Conservation (phyloP, 2,888 invertebrate genomes). For the Yponomeuta malinellus region DNA sequence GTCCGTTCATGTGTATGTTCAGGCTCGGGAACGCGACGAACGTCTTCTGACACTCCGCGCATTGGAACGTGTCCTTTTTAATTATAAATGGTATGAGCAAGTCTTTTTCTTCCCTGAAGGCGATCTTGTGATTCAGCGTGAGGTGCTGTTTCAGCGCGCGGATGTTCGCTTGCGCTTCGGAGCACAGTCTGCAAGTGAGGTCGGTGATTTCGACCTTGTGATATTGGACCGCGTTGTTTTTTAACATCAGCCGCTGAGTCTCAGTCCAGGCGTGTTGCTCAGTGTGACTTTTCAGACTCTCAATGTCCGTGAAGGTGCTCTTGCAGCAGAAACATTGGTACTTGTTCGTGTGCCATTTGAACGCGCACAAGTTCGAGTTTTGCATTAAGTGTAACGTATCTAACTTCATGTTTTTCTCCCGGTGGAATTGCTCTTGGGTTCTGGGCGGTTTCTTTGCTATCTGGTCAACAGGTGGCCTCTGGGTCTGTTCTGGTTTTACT, state of each 20-base stretch:
- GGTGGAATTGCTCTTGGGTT: constrained; percentile 42
- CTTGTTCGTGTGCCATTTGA: constrained; percentile 60
- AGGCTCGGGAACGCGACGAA: constrained; percentile 46
- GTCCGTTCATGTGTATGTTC: constrained; percentile 61
- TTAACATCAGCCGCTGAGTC: constrained; percentile 42
- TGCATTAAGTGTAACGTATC: constrained; percentile 71
- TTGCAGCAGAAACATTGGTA: constrained; percentile 60
- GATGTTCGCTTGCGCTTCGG: constrained; percentile 30
- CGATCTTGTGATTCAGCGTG: constrained; percentile 32
- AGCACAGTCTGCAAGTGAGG: constrained; percentile 49
- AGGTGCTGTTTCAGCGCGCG: constrained; percentile 39
- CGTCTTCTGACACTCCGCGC: constrained; percentile 48
- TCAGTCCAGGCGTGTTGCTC: constrained; percentile 43
- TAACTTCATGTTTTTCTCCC: constrained; percentile 43
- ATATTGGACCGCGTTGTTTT: constrained; percentile 46
- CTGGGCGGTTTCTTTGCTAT: constrained; percentile 29
- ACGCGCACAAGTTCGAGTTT: constrained; percentile 53
- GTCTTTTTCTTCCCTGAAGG: constrained; percentile 38
- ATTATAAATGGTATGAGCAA: constrained; percentile 57
- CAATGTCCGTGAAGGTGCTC: constrained; percentile 49
- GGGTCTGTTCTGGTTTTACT: neutral
- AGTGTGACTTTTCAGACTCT: constrained; percentile 42
- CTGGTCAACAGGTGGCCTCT: neutral
- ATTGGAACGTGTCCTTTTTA: constrained; percentile 33
- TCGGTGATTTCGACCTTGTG: constrained; percentile 53